Conservation (phyloP, 2,797 vertebrate species). For the Xerus rutilus region DNA sequence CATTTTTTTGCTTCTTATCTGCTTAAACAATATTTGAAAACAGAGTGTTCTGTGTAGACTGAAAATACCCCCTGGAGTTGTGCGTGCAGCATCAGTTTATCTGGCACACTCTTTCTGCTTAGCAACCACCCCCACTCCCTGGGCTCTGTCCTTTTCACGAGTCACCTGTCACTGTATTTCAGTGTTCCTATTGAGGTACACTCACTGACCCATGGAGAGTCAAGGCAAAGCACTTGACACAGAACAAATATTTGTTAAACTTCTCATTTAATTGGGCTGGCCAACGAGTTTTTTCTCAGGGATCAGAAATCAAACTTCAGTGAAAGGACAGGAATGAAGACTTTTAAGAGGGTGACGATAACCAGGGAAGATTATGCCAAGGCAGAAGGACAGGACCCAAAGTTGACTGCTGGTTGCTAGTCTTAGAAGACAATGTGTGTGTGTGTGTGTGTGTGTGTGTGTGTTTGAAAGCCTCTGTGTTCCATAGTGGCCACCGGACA, state of each 20-base stretch:
- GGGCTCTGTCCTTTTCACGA: conserved; percentile 27
- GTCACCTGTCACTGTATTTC: conserved; percentile 45
- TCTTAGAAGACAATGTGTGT: not conserved
- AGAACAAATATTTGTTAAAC: conserved; percentile 59
- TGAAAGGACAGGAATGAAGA: not conserved
- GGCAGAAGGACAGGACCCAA: not conserved
- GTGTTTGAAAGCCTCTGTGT: not conserved
- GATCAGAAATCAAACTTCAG: not conserved
- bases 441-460: too few species aligned
- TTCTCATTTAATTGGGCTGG: conserved; percentile 2
- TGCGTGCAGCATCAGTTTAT: conserved; percentile 20
- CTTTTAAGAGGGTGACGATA: not conserved
- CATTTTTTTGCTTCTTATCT: conserved; percentile 48
- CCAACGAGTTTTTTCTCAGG: conserved; percentile 3
- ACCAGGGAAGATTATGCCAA: not conserved
- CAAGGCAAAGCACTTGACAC: conserved; percentile 18
- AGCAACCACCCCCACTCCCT: not conserved
- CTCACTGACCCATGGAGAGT: not conserved
- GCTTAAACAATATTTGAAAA: conserved; percentile 60
- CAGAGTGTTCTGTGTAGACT: not conserved
- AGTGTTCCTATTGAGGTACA: conserved; percentile 11
- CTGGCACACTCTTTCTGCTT: conserved; percentile 16
- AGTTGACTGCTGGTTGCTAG: not conserved
- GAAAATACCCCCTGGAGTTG: not conserved
- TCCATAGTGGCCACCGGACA: not conserved